These are phyloP conservation scores for Anthonomus grandis DNA, from an alignment of 1,140 invertebrate genomes.

Conservation along the genomic window DNA sequence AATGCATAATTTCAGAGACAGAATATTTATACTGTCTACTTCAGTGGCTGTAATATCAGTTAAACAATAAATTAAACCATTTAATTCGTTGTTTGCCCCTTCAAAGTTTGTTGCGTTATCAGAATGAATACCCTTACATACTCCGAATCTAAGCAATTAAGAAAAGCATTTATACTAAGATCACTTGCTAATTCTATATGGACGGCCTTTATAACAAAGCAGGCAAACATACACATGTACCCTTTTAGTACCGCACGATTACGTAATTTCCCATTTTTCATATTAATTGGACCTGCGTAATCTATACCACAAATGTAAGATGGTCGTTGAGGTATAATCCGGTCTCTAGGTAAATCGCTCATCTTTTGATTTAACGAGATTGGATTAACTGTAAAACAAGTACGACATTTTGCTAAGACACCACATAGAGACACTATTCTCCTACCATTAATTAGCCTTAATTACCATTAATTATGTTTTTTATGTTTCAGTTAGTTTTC, in stretches of 20 bases:
- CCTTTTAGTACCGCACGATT: no score
- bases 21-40: no score
- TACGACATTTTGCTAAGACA: constrained; percentile 1
- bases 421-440: not conserved
- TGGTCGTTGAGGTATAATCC: no score
- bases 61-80: no score
- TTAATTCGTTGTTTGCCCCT: constrained; percentile 17
- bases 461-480: not conserved
- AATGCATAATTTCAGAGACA: no score
- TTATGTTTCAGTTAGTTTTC: constrained; percentile 1
- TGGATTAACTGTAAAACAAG: constrained; percentile 11
- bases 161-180: constrained; percentile 1
- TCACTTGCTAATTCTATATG: constrained; percentile 7
- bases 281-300: no score
- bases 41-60: no score
- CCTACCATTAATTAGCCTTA: not conserved
- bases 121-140: not conserved
- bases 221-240: no score
- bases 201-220: constrained; percentile 2
- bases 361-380: no score
- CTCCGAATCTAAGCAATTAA: not conserved
- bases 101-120: constrained; percentile 15
- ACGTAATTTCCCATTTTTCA: no score
- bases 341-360: no score
- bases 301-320: no score